Base-by-base conservation (phyloP, 1,140 invertebrate species). In the Adoxophyes honmai region DNA sequence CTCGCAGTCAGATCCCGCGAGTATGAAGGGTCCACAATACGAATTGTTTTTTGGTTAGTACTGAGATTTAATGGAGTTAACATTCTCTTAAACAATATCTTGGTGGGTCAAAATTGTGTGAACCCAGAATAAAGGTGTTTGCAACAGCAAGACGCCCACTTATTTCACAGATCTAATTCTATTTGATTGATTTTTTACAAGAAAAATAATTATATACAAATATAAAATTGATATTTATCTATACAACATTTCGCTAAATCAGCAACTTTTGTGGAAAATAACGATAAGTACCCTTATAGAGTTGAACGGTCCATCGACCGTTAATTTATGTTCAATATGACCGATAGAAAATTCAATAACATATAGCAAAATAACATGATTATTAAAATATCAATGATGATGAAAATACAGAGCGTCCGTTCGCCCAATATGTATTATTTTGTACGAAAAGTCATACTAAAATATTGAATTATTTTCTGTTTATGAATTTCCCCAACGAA, bases 191-290 rank as follows among this genome's bases (percentile, higher is more conserved):
- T 82, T 84, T 44, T 86, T 78, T 84, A 80, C 75, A 83, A 78
- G 70, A 78, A 81, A 59, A 76, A 76, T 75, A 86, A 75, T 81
- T 81, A 86, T 83, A 85, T 85, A 84, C 80, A 88, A 80, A 86
- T 84, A 86, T 81, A 81, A 84, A 81, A 75, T 81, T 70, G 73
- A 79, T 80, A 79, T 71, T 70, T 75, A 76, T 84, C 79, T 83
- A 79, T 78, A 81, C 78, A 83, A 82, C 73, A 70, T 78, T 48
- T 74, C 62, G 77, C 74, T 68, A 60, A 55, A 65, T 54, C 62
- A 73, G 73, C 75, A 73, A 73, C 64, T 70, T 70, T 62, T 58
- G 62, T 75, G 69, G 68, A 81, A 79, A 81, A 68, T 78, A 79
- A 81, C 75, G 76, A 76, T 82, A 79, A 83, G 78, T 81, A 86